These are phyloP conservation scores for Ailurus styani DNA, from an alignment of 2,113 vertebrate genomes.

Conservation along the genomic window DNA sequence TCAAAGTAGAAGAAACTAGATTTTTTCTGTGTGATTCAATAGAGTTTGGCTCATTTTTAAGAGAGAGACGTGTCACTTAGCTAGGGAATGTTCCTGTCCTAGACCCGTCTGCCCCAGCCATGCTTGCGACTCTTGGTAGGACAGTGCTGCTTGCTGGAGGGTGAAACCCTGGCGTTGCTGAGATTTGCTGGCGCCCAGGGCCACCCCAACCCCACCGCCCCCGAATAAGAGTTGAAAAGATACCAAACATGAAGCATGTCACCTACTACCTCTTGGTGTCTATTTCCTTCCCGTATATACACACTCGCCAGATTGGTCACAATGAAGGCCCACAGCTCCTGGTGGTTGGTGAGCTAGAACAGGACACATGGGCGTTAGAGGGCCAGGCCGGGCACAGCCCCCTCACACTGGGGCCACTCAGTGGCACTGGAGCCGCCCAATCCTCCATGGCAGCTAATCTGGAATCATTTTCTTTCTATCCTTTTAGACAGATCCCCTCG, in stretches of 20 bases:
- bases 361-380: not conserved
- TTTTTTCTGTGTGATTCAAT: not conserved
- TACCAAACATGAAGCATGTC: conserved; percentile 48
- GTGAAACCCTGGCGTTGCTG: not conserved
- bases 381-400: accelerated
- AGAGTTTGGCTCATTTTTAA: not conserved
- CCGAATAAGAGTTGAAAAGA: not conserved
- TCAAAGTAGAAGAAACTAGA: not conserved
- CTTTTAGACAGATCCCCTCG: not conserved
- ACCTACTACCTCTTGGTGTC: conserved; percentile 94
- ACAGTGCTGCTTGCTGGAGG: not conserved
- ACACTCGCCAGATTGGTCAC: conserved; percentile 98
- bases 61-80: not conserved
- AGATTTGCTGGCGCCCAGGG: not conserved
- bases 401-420: accelerated
- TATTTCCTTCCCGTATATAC: conserved; percentile 97
- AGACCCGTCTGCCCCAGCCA: not conserved
- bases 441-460: not conserved
- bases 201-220: not conserved
- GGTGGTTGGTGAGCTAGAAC: conserved; percentile 94
- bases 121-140: not conserved
- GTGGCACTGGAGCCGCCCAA: not conserved
- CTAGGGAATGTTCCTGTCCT: not conserved
- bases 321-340: conserved; percentile 98
- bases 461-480: not conserved